These are phyloP conservation scores for Diploptera punctata DNA, from an alignment of 2,888 invertebrate genomes.

Conservation along the genomic window DNA sequence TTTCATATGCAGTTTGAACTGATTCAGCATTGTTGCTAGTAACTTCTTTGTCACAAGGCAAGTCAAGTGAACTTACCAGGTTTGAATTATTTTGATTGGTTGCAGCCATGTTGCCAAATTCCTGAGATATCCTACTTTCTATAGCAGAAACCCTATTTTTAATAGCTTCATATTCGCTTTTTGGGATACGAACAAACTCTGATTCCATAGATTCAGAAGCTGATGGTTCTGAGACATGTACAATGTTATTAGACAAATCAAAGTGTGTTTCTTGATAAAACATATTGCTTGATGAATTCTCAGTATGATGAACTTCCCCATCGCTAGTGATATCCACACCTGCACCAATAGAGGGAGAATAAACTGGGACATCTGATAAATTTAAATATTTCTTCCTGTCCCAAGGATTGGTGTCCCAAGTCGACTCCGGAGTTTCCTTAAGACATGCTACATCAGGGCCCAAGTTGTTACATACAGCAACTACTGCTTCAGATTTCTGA, in stretches of 20 bases:
- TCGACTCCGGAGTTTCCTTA: constrained; percentile 17
- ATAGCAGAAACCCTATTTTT: constrained; percentile 77
- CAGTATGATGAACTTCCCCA: neutral
- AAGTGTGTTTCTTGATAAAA: constrained; percentile 5
- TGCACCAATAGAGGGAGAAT: neutral
- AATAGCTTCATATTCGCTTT: constrained; percentile 79
- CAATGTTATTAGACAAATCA: constrained; percentile 15
- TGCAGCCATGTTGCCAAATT: constrained; percentile 60
- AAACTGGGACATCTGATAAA: constrained; percentile 9
- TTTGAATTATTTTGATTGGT: constrained; percentile 49
- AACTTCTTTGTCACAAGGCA: constrained; percentile 37
- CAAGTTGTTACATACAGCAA: neutral
- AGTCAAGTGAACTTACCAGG: constrained; percentile 39
- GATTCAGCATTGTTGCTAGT: constrained; percentile 56
- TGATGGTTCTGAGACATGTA: neutral
- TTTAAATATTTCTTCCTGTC: constrained; percentile 32
- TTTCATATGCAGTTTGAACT: constrained; percentile 76
- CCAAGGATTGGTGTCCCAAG: constrained; percentile 36
- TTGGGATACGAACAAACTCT: constrained; percentile 74
- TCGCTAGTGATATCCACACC: constrained; percentile 16
- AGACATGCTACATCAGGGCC: constrained; percentile 15
- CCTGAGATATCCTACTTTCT: constrained; percentile 72
- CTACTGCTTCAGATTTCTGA: constrained; percentile 22
- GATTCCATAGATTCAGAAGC: constrained; percentile 45
- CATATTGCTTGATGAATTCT: neutral